A percentile compares a stretch with the other conserved stretches of the same genome.
Conservation (phyloP, 2,888 invertebrate species). For the Noctua fimbriata region DNA sequence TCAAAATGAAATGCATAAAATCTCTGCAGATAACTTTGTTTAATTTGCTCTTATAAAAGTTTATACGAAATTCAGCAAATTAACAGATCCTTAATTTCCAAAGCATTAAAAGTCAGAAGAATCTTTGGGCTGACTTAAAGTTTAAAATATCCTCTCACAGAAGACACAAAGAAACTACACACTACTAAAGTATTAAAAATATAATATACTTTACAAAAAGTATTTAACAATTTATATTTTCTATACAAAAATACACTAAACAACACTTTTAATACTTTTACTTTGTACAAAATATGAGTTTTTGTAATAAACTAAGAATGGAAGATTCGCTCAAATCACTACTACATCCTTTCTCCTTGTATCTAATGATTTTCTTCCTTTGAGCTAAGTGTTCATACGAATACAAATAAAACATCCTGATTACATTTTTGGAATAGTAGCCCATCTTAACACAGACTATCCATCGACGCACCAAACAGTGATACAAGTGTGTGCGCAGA, state of each 20-base stretch:
- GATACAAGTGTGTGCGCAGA: background rate
- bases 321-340: too few relatives aligned
- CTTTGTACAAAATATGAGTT: too few relatives aligned
- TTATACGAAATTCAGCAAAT: background rate
- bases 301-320: too few relatives aligned
- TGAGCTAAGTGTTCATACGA: background rate
- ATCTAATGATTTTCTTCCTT: background rate
- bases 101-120: background rate
- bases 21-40: background rate
- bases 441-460: background rate
- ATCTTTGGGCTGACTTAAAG: background rate
- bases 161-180: too few relatives aligned
- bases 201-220: too few relatives aligned
- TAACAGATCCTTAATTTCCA: background rate
- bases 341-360: too few relatives aligned
- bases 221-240: too few relatives aligned
- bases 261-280: too few relatives aligned
- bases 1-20: background rate
- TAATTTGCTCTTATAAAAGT: background rate
- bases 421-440: background rate
- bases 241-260: too few relatives aligned
- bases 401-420: background rate
- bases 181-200: too few relatives aligned
- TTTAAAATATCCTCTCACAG: background rate
- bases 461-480: background rate